phyloP scores from a whole-genome alignment of 2,888 invertebrate species.

The Ophraella communa region DNA sequence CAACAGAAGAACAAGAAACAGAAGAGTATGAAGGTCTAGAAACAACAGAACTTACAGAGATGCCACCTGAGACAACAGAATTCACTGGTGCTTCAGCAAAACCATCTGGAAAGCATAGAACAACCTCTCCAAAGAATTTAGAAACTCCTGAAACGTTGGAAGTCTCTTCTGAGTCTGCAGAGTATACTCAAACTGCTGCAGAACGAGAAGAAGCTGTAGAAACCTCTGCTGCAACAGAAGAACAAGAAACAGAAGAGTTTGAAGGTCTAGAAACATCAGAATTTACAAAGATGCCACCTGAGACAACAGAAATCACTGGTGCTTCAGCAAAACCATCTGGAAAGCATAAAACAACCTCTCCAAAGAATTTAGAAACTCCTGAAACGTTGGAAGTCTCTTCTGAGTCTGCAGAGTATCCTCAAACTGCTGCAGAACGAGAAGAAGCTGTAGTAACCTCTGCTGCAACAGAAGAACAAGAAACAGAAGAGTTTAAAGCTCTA shows the following conservation, averaged over 20 bases:
- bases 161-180: too few relatives aligned
- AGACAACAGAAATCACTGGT: neutral
- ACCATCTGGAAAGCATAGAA: too few relatives aligned
- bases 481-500: neutral
- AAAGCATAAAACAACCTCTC: neutral
- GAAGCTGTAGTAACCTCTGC: neutral
- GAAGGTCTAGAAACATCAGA: neutral
- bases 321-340: neutral
- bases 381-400: neutral
- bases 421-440: neutral
- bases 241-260: neutral
- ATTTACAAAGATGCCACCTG: neutral
- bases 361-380: too few relatives aligned
- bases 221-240: neutral
- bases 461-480: neutral
- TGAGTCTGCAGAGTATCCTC: neutral
- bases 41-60: neutral
- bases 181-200: too few relatives aligned
- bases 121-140: too few relatives aligned
- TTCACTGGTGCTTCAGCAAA: too few relatives aligned
- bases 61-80: neutral
- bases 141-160: too few relatives aligned
- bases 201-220: too few relatives aligned
- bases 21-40: neutral
- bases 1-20: neutral